These are phyloP conservation scores for Cantharis rustica DNA, from an alignment of 2,888 invertebrate genomes.

Conservation along the genomic window DNA sequence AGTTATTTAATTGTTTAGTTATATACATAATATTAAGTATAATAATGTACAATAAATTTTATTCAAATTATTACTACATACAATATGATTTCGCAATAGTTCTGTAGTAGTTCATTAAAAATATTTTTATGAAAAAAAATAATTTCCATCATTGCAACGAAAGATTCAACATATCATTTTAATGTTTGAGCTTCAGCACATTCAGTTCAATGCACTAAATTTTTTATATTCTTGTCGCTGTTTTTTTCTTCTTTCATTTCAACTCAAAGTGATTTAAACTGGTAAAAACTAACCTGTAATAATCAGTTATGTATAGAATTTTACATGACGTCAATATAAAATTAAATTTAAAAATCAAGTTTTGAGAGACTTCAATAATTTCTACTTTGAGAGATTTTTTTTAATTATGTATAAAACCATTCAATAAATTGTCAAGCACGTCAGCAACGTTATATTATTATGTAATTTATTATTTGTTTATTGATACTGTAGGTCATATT, in stretches of 20 bases:
- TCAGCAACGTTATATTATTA: neutral
- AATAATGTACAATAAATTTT: no score
- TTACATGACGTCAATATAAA: neutral
- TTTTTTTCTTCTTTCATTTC: neutral
- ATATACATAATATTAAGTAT: no score
- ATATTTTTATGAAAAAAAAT: neutral
- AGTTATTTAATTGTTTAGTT: no score
- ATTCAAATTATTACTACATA: no score
- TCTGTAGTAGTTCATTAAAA: neutral
- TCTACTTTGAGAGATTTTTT: neutral
- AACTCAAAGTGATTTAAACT: neutral
- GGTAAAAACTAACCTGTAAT: neutral
- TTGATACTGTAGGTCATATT: neutral
- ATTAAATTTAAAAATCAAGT: neutral
- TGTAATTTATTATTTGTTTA: neutral
- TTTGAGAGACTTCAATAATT: neutral
- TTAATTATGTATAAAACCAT: neutral
- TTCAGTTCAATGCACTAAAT: neutral
- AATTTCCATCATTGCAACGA: neutral
- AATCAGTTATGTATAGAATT: neutral
- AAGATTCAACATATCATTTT: neutral
- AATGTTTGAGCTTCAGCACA: neutral
- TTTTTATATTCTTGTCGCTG: neutral
- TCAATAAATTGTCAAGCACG: neutral
- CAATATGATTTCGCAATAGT: no score